Base-by-base conservation (phyloP, 2,888 invertebrate genomes). In the Rhynchonema sp. region DNA sequence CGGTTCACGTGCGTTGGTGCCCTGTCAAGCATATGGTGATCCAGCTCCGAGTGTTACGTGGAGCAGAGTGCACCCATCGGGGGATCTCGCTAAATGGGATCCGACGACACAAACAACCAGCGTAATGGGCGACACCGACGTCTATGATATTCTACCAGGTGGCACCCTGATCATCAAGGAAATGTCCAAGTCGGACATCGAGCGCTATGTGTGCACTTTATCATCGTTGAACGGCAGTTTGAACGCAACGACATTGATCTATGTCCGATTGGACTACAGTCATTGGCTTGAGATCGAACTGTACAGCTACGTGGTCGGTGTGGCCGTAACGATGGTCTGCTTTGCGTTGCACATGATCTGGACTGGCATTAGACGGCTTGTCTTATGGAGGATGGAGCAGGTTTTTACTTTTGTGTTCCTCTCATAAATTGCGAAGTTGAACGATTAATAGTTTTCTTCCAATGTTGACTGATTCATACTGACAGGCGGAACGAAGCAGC, bases 401-500 rank as follows among this genome's bases (percentile, higher is more conserved):
- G n/a, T n/a, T n/a, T n/a, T n/a, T n/a, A n/a, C n/a, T n/a, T n/a
- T n/a, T n/a, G n/a, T n/a, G n/a, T n/a, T n/a, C n/a, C n/a, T n/a
- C n/a, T n/a, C n/a, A n/a, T n/a, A n/a, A n/a, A n/a, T n/a, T n/a
- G n/a, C n/a, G n/a, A n/a, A n/a, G n/a, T n/a, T n/a, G n/a, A n/a
- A n/a, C n/a, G n/a, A n/a, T n/a, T n/a, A n/a, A n/a, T n/a, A n/a
- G n/a, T n/a, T n/a, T n/a, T n/a, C n/a, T n/a, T n/a, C n/a, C n/a
- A n/a, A n/a, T n/a, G n/a, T n/a, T n/a, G n/a, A n/a, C n/a, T n/a
- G n/a, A n/a, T n/a, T n/a, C n/a, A n/a, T n/a, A n/a, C 17, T 2
- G 23, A 2, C 22, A 27, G 23, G 17, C 28, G 26, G 72, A 72
- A 63, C 62, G 68, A 23, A 62, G 68, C 22, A 68, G 67, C 23